Conservation (phyloP, 1,140 invertebrate species). For the Zaprionus taronus region DNA sequence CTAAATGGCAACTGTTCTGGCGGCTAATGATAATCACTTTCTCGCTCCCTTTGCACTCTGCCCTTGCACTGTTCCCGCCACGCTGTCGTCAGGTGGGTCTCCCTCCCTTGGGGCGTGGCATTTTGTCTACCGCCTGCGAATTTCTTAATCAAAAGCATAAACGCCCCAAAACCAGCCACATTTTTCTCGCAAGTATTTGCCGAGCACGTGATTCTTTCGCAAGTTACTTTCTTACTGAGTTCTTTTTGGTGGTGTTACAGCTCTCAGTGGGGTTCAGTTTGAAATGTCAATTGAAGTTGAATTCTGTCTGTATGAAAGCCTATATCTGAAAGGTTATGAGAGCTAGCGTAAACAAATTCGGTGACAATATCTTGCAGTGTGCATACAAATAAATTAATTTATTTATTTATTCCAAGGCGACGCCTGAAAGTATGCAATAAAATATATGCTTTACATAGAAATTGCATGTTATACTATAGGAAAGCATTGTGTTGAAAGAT, state of each 20-base stretch:
- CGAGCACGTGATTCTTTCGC: constrained; percentile 29
- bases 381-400: too few species aligned
- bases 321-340: too few species aligned
- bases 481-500: too few species aligned
- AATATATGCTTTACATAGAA: too few species aligned
- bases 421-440: too few species aligned
- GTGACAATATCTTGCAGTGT: too few species aligned
- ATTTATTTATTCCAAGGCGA: too few species aligned
- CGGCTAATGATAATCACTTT: constrained; percentile 79
- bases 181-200: constrained; percentile 19
- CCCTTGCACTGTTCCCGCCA: neutral
- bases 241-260: neutral
- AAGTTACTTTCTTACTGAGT: constrained; percentile 14
- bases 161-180: constrained; percentile 13
- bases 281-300: neutral
- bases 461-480: too few species aligned
- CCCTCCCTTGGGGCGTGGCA: neutral
- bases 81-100: constrained; percentile 4
- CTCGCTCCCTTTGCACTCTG: constrained; percentile 36
- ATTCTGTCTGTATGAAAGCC: too few species aligned
- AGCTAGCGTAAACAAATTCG: too few species aligned
- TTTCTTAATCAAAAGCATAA: constrained; percentile 56
- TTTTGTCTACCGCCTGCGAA: constrained; percentile 30
- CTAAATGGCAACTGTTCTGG: constrained; percentile 74
- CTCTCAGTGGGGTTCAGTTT: neutral